These are phyloP conservation scores for Xiphorhynchus erythropygius DNA, from an alignment of 2,797 vertebrate species.

Conservation along the genomic window DNA sequence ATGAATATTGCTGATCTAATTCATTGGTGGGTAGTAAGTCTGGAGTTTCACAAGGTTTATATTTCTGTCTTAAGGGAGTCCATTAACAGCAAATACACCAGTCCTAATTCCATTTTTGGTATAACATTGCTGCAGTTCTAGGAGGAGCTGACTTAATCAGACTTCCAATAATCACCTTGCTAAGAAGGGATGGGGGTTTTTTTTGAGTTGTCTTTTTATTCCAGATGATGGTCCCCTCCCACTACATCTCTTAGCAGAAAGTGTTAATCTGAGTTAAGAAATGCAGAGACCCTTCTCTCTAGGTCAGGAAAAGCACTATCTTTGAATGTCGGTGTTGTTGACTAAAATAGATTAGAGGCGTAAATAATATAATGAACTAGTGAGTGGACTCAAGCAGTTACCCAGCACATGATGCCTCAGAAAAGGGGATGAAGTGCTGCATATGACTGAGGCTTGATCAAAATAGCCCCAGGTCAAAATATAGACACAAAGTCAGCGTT, in stretches of 20 bases:
- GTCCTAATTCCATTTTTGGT: background rate
- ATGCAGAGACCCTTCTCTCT: background rate
- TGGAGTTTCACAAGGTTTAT: background rate
- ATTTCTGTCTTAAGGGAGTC: background rate
- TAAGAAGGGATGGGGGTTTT: background rate
- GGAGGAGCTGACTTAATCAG: background rate
- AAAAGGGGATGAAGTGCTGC: constrained; percentile 20
- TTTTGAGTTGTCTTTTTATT: background rate
- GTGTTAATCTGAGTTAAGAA: background rate
- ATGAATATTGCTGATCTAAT: background rate
- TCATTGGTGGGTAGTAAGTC: background rate
- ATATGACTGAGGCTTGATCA: constrained; percentile 38
- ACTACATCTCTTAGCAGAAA: background rate
- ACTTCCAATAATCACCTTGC: background rate
- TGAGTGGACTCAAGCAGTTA: background rate
- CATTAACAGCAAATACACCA: background rate
- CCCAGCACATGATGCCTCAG: constrained; percentile 3
- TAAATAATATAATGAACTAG: constrained; percentile 12
- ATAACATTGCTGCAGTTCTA: background rate
- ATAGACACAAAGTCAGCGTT: background rate
- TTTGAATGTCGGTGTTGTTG: constrained; percentile 3
- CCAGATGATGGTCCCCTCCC: background rate
- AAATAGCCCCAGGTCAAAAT: constrained; percentile 44
- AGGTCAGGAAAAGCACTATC: constrained; percentile 8
- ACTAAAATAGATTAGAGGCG: constrained; percentile 38